Percentiles rank a stretch among this genome's conserved stretches.
These are phyloP conservation scores for Cryptocephalus primarius DNA, from an alignment of 2,888 invertebrate species.

Conservation along the genomic window DNA sequence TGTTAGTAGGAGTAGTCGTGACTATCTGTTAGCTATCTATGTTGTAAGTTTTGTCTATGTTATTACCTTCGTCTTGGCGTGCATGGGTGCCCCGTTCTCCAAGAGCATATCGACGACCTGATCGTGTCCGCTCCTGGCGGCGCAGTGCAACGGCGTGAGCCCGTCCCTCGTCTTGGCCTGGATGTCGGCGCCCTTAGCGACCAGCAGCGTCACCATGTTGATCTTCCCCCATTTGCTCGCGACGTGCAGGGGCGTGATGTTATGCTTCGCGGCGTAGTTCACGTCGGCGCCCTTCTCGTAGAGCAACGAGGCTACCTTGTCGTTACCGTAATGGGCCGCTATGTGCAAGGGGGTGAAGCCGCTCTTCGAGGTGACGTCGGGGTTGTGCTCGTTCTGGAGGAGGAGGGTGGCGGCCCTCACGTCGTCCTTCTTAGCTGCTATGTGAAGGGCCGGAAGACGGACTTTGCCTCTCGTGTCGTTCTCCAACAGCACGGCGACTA, in stretches of 20 bases:
- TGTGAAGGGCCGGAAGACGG: slow-evolving; percentile 90
- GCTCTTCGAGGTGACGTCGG: slow-evolving; percentile 93
- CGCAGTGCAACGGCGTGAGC: slow-evolving; percentile 92
- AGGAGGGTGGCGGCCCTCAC: slow-evolving; percentile 89
- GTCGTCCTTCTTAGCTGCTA: slow-evolving; percentile 98
- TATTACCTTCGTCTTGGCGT: slow-evolving; percentile 84
- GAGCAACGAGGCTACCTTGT: slow-evolving; percentile 55
- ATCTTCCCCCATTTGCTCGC: slow-evolving; percentile 98
- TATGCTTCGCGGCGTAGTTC: slow-evolving; percentile 93
- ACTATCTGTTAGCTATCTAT: no score
- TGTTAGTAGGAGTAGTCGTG: no score
- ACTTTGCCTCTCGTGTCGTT: slow-evolving; percentile 95
- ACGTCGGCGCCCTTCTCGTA: slow-evolving; percentile 81
- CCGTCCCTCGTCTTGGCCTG: slow-evolving; percentile 92
- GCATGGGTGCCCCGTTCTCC: slow-evolving; percentile 83
- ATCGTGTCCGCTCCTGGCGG: slow-evolving; percentile 92
- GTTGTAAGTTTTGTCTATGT: no score
- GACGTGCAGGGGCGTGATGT: slow-evolving; percentile 96
- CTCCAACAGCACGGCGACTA: slow-evolving; percentile 90
- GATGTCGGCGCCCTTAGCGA: slow-evolving; percentile 83
- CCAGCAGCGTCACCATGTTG: slow-evolving; percentile 79
- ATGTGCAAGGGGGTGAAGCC: slow-evolving; percentile 98
- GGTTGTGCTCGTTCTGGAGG: slow-evolving; percentile 87
- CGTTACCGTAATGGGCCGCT: slow-evolving; percentile 96
- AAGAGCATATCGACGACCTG: slow-evolving; percentile 84